Percentiles rank a stretch among this genome's conserved stretches.
phyloP scores from a whole-genome alignment of 2,888 invertebrate species.

The Amphipyra tragopoginis region DNA sequence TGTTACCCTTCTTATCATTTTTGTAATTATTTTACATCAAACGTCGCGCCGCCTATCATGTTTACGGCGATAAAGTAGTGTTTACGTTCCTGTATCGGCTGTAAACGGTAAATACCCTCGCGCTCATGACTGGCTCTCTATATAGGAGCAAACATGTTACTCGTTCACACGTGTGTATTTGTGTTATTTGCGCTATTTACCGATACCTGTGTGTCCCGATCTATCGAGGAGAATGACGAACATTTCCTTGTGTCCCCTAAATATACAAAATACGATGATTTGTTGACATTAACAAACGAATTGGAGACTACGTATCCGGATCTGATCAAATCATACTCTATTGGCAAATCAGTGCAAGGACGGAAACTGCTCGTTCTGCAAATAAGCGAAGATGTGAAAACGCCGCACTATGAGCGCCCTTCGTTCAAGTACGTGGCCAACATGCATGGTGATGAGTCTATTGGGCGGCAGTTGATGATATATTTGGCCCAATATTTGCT shows the following conservation, averaged over 20 bases:
- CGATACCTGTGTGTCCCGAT: conserved; percentile 74
- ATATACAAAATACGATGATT: conserved; percentile 93
- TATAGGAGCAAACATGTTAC: conserved; percentile 69
- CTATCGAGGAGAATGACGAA: conserved; percentile 82
- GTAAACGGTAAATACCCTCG: conserved; percentile 46
- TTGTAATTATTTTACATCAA: conserved; percentile 42
- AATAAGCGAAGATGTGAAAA: conserved; percentile 92
- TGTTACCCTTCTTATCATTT: conserved; percentile 54
- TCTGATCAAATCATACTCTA: conserved; percentile 92
- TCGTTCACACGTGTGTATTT: conserved; percentile 72
- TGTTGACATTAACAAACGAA: conserved; percentile 91
- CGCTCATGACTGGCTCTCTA: conserved; percentile 45
- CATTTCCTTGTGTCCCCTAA: conserved; percentile 89
- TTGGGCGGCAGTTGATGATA: conserved; percentile 95
- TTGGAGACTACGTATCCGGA: conserved; percentile 92
- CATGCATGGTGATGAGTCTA: conserved; percentile 98
- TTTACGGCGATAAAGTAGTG: conserved; percentile 64
- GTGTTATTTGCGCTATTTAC: conserved; percentile 77
- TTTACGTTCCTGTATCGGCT: conserved; percentile 62
- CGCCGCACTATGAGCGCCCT: conserved; percentile 91
- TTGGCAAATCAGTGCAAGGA: conserved; percentile 96
- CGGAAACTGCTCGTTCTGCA: conserved; percentile 95
- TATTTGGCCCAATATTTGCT: conserved; percentile 96
- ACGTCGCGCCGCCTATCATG: conserved; percentile 62
- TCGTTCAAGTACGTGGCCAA: conserved; percentile 98